These are phyloP conservation scores for Pegoplata infirma DNA, from an alignment of 2,888 invertebrate species.

Conservation along the genomic window DNA sequence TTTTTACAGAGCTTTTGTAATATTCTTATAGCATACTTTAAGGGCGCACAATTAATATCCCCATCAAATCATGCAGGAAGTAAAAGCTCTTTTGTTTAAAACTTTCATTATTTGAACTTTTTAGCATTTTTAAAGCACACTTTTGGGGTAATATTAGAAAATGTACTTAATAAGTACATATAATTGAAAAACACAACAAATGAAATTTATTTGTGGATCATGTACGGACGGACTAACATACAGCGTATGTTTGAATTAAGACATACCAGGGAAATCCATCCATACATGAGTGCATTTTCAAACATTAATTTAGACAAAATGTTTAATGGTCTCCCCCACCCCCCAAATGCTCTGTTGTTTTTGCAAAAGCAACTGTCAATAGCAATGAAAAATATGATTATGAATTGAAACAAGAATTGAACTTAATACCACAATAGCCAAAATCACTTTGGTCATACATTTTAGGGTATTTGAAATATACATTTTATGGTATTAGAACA, in stretches of 20 bases:
- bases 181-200: no score
- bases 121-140: no score
- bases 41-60: no score
- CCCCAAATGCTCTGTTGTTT: neutral
- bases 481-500: neutral
- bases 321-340: neutral
- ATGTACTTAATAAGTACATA: no score
- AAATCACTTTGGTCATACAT: no score
- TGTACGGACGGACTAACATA: neutral
- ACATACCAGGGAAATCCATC: neutral
- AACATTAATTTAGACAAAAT: neutral
- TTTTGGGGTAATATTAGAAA: no score
- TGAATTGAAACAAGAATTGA: constrained; percentile 8
- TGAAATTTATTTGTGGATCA: neutral
- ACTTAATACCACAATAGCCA: neutral
- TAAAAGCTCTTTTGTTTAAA: no score
- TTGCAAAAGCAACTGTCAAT: constrained; percentile 11
- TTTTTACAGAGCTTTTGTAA: no score
- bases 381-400: constrained; percentile 22
- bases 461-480: neutral
- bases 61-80: no score
- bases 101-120: no score
- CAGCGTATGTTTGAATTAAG: neutral
- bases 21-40: no score
- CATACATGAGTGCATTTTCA: neutral